Evolutionary conservation across 2,797 vertebrate species (phyloP).

Genomic region (Octomys mimax): DNA sequence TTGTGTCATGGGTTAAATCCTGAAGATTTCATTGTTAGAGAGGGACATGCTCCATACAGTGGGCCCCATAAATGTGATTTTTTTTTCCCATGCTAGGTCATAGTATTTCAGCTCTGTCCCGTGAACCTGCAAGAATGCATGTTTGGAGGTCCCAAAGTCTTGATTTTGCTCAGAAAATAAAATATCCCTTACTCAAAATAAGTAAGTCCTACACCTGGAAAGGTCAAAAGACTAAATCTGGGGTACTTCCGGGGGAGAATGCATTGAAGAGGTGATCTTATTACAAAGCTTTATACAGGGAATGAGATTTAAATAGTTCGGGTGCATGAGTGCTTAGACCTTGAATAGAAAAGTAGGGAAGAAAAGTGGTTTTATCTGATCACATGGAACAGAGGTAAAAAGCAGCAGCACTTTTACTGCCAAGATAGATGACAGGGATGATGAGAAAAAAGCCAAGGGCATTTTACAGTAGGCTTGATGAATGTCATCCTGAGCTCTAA

Average conservation of each 20-base stretch:
- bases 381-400: conserved; percentile 63
- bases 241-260: background rate
- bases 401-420: conserved; percentile 67
- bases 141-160: background rate
- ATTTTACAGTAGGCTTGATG: conserved; percentile 73
- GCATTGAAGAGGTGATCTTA: background rate
- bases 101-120: background rate
- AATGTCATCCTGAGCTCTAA: conserved; percentile 73
- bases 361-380: conserved; percentile 59
- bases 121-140: background rate
- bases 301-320: background rate
- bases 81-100: background rate
- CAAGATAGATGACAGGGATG: conserved; percentile 69
- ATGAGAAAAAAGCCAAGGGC: conserved; percentile 72
- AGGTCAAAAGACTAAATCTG: background rate
- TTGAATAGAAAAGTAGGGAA: conserved; percentile 8
- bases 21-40: background rate
- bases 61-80: background rate
- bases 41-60: background rate
- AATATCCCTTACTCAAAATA: background rate
- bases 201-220: conserved; percentile 21
- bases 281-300: conserved; percentile 11
- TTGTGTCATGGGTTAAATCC: background rate
- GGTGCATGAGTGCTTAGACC: conserved; percentile 14
- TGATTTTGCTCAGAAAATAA: conserved; percentile 24